A percentile compares a stretch with the other conserved stretches of the same genome.
Evolutionary conservation across 2,113 vertebrate species (phyloP).

Genomic region (Turdus rufiventris): DNA sequence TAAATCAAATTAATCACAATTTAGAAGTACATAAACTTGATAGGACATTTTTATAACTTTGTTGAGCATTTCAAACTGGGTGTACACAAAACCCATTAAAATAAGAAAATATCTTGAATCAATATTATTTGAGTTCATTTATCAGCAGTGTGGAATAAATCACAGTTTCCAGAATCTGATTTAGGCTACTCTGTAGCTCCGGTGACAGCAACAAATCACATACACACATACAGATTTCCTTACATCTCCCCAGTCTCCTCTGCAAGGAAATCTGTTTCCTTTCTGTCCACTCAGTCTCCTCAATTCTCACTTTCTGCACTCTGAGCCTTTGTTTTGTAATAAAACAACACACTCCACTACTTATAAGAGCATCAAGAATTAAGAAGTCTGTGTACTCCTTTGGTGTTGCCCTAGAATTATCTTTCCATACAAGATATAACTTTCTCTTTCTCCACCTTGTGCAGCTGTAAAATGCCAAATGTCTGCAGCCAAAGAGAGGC

Average conservation of each 20-base stretch:
- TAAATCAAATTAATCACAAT: constrained; percentile 47
- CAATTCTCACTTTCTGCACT: neutral
- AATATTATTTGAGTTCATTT: neutral
- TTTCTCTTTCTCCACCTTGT: constrained; percentile 14
- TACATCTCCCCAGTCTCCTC: neutral
- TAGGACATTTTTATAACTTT: constrained; percentile 39
- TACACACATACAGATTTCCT: neutral
- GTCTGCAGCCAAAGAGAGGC: neutral
- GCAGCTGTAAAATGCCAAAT: neutral
- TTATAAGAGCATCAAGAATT: neutral
- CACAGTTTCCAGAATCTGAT: neutral
- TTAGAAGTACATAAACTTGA: constrained; percentile 19
- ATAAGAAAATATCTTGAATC: constrained; percentile 4
- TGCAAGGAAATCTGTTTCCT: constrained; percentile 10
- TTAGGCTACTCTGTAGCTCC: neutral
- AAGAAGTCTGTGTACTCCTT: neutral
- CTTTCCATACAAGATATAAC: neutral
- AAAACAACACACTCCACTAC: neutral
- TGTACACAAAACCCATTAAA: neutral
- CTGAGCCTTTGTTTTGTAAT: neutral
- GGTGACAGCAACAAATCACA: neutral
- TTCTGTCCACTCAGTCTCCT: neutral
- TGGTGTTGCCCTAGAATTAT: neutral
- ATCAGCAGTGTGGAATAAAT: neutral
- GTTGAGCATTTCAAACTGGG: neutral